Conservation (phyloP, 2,888 invertebrate species). For the Zaprionus bogoriensis region DNA sequence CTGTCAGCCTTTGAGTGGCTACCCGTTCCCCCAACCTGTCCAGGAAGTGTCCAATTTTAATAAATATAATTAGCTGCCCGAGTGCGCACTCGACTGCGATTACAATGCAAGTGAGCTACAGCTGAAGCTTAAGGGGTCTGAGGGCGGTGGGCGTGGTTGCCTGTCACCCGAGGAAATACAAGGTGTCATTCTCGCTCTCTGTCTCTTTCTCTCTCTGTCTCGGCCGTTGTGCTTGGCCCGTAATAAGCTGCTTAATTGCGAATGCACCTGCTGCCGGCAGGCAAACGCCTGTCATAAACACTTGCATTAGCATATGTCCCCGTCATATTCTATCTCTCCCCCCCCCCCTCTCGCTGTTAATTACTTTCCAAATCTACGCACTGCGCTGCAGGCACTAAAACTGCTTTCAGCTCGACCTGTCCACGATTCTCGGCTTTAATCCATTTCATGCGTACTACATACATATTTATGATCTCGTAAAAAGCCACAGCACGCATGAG, state of each 20-base stretch:
- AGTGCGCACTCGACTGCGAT: conserved; percentile 2
- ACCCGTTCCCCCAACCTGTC: conserved; percentile 5
- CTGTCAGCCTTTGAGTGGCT: conserved; percentile 61
- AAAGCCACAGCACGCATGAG: conserved; percentile 18
- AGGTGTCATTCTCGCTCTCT: not conserved
- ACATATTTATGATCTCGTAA: conserved; percentile 58
- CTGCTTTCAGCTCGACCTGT: conserved; percentile 27
- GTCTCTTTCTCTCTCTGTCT: not conserved
- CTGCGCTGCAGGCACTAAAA: conserved; percentile 36
- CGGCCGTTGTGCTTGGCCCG: conserved; percentile 32
- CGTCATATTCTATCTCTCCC: not conserved
- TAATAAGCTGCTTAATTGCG: conserved; percentile 70
- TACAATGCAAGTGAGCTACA: not conserved
- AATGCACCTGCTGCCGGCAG: conserved; percentile 49
- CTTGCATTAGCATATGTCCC: conserved; percentile 37
- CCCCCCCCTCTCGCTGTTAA: conserved; percentile 28
- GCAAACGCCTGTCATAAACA: conserved; percentile 34
- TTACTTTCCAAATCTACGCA: conserved; percentile 39
- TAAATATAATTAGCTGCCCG: conserved; percentile 59
- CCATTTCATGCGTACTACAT: conserved; percentile 30
- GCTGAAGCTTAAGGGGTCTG: not conserved
- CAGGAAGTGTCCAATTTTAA: conserved; percentile 66
- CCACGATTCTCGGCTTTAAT: conserved; percentile 42
- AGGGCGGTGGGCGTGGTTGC: not conserved
- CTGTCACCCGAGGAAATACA: not conserved